These are phyloP conservation scores for Alloscopus bannaensis DNA, from an alignment of 2,888 invertebrate genomes.

Conservation along the genomic window DNA sequence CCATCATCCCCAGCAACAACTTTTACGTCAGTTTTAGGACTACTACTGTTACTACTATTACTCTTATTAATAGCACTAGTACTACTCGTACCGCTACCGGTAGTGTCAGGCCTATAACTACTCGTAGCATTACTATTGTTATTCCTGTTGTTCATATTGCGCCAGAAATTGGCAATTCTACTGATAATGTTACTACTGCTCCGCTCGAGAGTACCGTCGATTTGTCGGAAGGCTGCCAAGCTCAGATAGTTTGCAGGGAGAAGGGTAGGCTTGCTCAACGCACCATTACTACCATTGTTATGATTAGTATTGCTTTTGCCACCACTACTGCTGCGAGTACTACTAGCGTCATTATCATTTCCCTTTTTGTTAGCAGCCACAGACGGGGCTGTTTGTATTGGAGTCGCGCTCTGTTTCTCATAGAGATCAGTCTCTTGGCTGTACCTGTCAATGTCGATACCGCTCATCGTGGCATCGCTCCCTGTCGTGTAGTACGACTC, in stretches of 20 bases:
- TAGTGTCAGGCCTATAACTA: neutral
- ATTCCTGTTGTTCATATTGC: slow-evolving; percentile 32
- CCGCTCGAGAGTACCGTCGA: slow-evolving; percentile 51
- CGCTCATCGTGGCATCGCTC: slow-evolving; percentile 41
- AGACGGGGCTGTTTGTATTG: neutral
- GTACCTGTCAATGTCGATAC: slow-evolving; percentile 59
- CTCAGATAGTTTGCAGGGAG: slow-evolving; percentile 49
- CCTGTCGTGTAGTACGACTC: slow-evolving; percentile 55
- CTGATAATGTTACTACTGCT: slow-evolving; percentile 55
- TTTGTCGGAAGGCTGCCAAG: slow-evolving; percentile 47
- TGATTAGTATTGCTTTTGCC: neutral
- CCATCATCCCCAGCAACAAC: neutral
- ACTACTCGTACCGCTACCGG: neutral
- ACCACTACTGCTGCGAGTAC: slow-evolving; percentile 10
- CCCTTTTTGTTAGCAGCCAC: slow-evolving; percentile 15
- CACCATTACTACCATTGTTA: neutral
- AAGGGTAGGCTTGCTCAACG: slow-evolving; percentile 51
- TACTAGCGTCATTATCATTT: neutral
- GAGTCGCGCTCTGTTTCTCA: slow-evolving; percentile 58
- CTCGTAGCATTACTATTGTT: neutral
- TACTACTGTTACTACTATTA: slow-evolving; percentile 1
- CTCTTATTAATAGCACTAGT: neutral
- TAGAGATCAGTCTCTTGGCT: slow-evolving; percentile 55
- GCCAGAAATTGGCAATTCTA: slow-evolving; percentile 57
- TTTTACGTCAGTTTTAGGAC: neutral